phyloP scores from a whole-genome alignment of 2,888 invertebrate species.

The Pinctada fucata region DNA sequence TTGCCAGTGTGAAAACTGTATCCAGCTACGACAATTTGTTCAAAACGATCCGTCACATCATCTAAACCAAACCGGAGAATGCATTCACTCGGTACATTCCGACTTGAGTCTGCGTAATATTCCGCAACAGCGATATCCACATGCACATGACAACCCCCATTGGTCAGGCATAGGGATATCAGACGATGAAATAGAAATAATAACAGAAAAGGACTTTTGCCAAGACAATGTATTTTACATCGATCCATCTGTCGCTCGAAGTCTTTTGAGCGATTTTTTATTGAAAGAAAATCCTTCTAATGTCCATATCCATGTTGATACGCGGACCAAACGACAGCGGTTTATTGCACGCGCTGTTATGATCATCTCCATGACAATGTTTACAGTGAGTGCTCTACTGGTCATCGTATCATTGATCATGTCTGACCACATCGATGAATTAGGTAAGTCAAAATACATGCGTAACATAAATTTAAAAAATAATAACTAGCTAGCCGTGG shows the following conservation, averaged over 20 bases:
- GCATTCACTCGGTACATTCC: neutral
- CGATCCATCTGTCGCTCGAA: conserved; percentile 31
- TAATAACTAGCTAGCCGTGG: no score
- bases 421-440: conserved; percentile 96
- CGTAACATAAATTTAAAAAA: no score
- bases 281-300: conserved; percentile 26
- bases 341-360: conserved; percentile 85
- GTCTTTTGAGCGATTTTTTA: conserved; percentile 34
- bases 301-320: conserved; percentile 39
- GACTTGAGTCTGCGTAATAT: neutral
- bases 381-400: conserved; percentile 91
- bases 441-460: conserved; percentile 83
- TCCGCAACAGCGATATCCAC: neutral
- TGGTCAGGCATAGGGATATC: conserved; percentile 35
- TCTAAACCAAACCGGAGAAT: conserved; percentile 1
- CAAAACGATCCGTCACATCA: neutral
- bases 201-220: conserved; percentile 31
- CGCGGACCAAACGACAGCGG: conserved; percentile 49
- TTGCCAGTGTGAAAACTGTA: conserved; percentile 24
- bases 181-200: conserved; percentile 40
- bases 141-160: conserved; percentile 10
- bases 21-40: conserved; percentile 1
- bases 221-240: conserved; percentile 37
- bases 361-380: conserved; percentile 90
- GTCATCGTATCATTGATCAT: conserved; percentile 93